Base-by-base conservation (phyloP, 2,797 vertebrate species). In the Picus viridis region DNA sequence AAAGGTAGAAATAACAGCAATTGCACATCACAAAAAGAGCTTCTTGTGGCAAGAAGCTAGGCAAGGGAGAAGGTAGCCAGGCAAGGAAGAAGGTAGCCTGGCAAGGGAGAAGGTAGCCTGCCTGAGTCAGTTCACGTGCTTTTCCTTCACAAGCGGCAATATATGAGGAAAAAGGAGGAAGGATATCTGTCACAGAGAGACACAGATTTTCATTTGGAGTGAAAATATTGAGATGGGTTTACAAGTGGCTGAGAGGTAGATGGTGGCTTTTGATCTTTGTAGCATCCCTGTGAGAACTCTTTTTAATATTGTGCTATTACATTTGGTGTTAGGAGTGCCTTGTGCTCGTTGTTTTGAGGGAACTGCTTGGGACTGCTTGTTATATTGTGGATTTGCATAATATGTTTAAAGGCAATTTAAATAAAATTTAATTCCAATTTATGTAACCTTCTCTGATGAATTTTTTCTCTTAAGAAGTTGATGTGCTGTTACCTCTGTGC, bases 401-500 rank as follows among this genome's bases (percentile, higher is more conserved):
- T 49, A 77, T 24, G 20, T 93, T 94, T 92, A 83, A 90, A 86
- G 53, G 77, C 41, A 93, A 91, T 94, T 85, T 88, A 92, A 90
- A 79, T 84, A 92, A 86, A 96, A 89, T 64, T 90, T 93, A 79
- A 83, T 92, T 93, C 83, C 16, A 7, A 70, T 83, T 84, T 85
- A 58, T 64, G 57, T 72, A 83, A 54, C 71, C 43, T 74, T 85
- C 67, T 62, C 59, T 71, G 76, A 88, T 86, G 73, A 90, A 6
- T 53, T 89, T 79, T 83, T 93, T 62, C 70, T 49, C 58, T 29
- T 59, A 63, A 16, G 78, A 68, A 62, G 64, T 41, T 74, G 45
- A 76, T 89, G 34, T 47, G 65, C 68, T 91, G n/a, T 67, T 93
- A 88, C 92, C 67, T 93, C 82, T 83, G 53, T 89, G 62, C 65